phyloP scores from a whole-genome alignment of 2,797 vertebrate species.

The Cyprinodon diabolis region DNA sequence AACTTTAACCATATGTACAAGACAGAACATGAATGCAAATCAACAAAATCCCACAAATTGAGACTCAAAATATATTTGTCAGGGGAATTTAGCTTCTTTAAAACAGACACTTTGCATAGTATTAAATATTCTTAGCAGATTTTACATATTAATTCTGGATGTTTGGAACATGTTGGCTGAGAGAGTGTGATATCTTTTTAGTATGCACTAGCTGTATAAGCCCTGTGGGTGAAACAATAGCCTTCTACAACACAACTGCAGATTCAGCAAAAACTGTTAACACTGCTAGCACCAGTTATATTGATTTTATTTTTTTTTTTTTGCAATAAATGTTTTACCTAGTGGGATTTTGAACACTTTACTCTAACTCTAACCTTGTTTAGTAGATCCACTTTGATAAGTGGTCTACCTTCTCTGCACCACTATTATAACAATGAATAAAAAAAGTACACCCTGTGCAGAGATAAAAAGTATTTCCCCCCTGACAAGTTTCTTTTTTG shows the following conservation, averaged over 20 bases:
- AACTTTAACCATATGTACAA: background rate
- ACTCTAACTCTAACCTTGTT: conserved; percentile 1
- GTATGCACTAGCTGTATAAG: background rate
- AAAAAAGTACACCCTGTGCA: background rate
- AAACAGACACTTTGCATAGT: background rate
- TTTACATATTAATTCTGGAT: background rate
- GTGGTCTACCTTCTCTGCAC: background rate
- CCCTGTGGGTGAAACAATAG: background rate
- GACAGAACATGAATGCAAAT: background rate
- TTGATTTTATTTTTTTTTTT: background rate
- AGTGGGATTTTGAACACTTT: conserved; percentile 2
- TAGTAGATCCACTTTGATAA: background rate
- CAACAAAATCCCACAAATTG: background rate
- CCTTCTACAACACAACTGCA: background rate
- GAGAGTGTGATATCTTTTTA: background rate
- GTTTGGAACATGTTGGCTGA: background rate
- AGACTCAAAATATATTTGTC: background rate
- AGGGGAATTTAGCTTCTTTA: background rate
- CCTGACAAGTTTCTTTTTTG: background rate
- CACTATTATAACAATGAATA: background rate
- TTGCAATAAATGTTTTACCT: background rate
- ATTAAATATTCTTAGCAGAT: background rate
- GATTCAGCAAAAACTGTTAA: conserved; percentile 3
- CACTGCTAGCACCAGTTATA: background rate
- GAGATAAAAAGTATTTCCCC: background rate